A percentile compares a stretch with the other conserved stretches of the same genome.
Evolutionary conservation across 2,113 vertebrate genomes (phyloP).

Genomic region (Desmodus rotundus): DNA sequence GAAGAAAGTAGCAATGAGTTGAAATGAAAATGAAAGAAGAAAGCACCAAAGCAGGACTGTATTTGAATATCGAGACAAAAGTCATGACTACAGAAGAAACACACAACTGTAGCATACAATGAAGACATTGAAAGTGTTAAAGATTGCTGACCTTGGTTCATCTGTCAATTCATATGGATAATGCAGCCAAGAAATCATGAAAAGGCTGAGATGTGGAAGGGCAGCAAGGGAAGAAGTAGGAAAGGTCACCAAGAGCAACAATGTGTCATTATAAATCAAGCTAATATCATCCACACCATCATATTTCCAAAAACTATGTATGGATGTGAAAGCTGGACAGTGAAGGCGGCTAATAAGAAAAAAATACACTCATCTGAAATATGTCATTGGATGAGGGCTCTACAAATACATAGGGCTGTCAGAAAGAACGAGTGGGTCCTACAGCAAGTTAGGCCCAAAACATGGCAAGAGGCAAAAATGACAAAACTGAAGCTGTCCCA

Average conservation of each 20-base stretch:
- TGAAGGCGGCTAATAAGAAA: background rate
- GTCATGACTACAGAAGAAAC: background rate
- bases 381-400: background rate
- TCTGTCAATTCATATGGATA: background rate
- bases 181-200: background rate
- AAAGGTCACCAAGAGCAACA: background rate
- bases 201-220: background rate
- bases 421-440: background rate
- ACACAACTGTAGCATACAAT: background rate
- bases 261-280: background rate
- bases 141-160: background rate
- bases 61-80: background rate
- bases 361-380: background rate
- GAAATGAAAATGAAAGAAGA: background rate
- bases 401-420: background rate
- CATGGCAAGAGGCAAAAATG: background rate
- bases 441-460: background rate
- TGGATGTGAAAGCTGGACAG: background rate
- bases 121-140: background rate
- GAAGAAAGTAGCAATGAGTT: background rate
- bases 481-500: background rate
- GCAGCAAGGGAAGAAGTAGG: background rate
- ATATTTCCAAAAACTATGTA: background rate
- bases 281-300: background rate
- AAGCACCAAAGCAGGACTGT: background rate